phyloP scores from a whole-genome alignment of 2,797 vertebrate genomes.

The Pseudomugil tenellus region DNA sequence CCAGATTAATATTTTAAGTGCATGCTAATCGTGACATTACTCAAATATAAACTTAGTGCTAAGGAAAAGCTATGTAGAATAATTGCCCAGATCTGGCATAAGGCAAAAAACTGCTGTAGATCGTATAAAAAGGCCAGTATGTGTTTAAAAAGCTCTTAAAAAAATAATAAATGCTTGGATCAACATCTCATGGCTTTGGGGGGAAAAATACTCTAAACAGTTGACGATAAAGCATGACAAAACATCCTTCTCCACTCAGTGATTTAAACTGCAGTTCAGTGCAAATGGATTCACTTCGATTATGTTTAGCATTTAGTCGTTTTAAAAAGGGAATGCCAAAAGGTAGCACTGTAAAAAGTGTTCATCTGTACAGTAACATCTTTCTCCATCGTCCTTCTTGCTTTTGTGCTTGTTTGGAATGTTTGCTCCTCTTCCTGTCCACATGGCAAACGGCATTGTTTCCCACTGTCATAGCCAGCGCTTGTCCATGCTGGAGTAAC shows the following conservation, averaged over 20 bases:
- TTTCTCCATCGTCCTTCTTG: constrained; percentile 33
- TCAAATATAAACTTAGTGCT: constrained; percentile 72
- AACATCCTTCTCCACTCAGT: constrained; percentile 60
- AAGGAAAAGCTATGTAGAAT: constrained; percentile 54
- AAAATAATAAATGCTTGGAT: constrained; percentile 29
- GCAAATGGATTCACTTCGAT: constrained; percentile 68
- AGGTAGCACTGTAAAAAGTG: constrained; percentile 25
- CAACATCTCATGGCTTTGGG: constrained; percentile 48
- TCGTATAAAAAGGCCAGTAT: constrained; percentile 46
- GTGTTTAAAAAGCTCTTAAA: constrained; percentile 41
- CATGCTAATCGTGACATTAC: constrained; percentile 66
- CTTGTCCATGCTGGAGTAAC: constrained; percentile 87
- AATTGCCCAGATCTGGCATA: constrained; percentile 60
- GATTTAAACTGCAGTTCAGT: constrained; percentile 71
- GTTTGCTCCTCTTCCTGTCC: constrained; percentile 52
- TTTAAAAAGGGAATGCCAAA: constrained; percentile 37
- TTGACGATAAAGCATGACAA: constrained; percentile 26
- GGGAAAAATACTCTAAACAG: neutral
- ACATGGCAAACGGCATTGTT: neutral
- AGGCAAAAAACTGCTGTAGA: constrained; percentile 63
- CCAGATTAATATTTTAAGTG: constrained; percentile 76
- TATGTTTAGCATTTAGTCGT: constrained; percentile 53
- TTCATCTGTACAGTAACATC: constrained; percentile 64
- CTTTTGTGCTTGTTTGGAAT: constrained; percentile 70
- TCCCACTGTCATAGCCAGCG: constrained; percentile 83